A percentile compares a stretch with the other conserved stretches of the same genome.
These are phyloP conservation scores for Casuarius casuarius DNA, from an alignment of 2,113 vertebrate genomes.

Conservation along the genomic window DNA sequence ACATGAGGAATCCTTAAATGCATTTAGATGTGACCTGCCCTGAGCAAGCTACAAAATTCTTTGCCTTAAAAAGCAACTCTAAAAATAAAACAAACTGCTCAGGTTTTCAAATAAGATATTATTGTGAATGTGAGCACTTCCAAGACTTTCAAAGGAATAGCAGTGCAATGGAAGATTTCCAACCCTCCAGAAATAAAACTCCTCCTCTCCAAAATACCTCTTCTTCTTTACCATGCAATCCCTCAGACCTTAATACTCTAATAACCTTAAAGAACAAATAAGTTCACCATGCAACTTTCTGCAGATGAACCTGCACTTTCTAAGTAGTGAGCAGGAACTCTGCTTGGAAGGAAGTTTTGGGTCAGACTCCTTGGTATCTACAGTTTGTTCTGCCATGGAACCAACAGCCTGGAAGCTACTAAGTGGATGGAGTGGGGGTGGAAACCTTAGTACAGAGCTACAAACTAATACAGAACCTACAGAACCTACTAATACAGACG, in stretches of 20 bases:
- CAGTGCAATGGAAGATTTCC: not conserved
- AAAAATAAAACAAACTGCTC: conserved; percentile 43
- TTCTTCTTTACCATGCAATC: not conserved
- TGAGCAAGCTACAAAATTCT: not conserved
- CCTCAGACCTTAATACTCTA: not conserved
- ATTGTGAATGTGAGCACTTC: not conserved
- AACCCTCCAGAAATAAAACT: not conserved
- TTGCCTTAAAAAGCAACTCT: conserved; percentile 43
- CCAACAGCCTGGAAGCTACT: not conserved
- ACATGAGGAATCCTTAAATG: conserved; percentile 2
- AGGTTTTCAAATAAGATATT: not conserved
- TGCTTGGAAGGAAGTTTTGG: not conserved
- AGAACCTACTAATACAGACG: too few relatives aligned
- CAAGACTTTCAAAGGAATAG: not conserved
- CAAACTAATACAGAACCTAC: not conserved
- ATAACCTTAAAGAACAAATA: not conserved
- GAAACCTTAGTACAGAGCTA: not conserved
- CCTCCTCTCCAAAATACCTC: not conserved
- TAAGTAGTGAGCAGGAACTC: not conserved
- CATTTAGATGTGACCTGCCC: not conserved
- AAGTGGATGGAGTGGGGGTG: too few relatives aligned
- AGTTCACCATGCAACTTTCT: not conserved
- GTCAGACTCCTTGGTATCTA: not conserved
- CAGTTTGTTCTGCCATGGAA: not conserved
- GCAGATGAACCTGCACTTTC: not conserved